A percentile compares a stretch with the other conserved stretches of the same genome.
Conservation (phyloP, 2,113 vertebrate species). For the Pitta sordida region DNA sequence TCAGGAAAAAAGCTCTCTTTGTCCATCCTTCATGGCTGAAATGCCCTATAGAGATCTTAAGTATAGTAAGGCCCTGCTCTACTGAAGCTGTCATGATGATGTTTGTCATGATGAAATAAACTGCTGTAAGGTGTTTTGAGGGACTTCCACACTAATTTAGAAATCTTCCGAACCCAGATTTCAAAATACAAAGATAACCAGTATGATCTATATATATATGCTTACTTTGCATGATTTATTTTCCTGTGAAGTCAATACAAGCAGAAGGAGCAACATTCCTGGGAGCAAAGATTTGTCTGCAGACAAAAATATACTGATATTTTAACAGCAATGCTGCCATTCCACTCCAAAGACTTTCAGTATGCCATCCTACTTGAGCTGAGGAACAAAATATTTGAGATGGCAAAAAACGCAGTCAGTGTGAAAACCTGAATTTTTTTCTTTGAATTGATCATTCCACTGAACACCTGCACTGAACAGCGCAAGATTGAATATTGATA, state of each 20-base stretch:
- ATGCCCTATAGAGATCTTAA: neutral
- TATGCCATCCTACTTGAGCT: neutral
- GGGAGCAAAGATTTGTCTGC: neutral
- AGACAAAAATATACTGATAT: neutral
- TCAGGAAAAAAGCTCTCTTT: neutral
- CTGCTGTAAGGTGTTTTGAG: neutral
- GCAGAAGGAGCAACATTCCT: neutral
- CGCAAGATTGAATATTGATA: fast-evolving
- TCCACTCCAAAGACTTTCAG: neutral
- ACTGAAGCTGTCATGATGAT: neutral
- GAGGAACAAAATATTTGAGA: neutral
- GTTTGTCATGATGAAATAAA: too few relatives aligned
- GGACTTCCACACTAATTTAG: neutral
- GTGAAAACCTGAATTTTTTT: neutral
- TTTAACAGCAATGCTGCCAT: neutral
- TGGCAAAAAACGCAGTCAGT: neutral
- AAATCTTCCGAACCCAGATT: neutral
- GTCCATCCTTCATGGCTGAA: neutral
- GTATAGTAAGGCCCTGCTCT: neutral
- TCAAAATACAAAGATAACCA: neutral
- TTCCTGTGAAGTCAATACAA: neutral
- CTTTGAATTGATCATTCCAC: neutral
- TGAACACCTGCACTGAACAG: neutral
- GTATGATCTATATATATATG: neutral
- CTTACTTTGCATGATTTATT: neutral